Conservation (phyloP, 1,140 invertebrate genomes). For the Brachionus paranguensis region DNA sequence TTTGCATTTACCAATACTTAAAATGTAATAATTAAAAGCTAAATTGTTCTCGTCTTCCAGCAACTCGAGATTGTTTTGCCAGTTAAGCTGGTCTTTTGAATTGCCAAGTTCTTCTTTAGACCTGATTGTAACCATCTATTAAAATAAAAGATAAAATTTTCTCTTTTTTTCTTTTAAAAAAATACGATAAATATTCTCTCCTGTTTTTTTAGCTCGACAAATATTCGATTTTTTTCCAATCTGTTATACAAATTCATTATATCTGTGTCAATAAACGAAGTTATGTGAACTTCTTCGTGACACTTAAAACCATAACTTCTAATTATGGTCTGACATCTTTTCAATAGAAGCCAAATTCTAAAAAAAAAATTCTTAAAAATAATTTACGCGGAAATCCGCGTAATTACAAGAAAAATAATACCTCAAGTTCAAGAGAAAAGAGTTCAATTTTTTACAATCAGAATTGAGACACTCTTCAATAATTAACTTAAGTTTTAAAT, state of each 20-base stretch:
- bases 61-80: neutral
- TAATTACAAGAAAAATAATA: neutral
- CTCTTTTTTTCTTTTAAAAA: neutral
- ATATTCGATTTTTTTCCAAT: conserved; percentile 10
- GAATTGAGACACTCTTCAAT: conserved; percentile 16
- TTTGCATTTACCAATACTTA: conserved; percentile 5
- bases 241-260: neutral
- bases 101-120: neutral
- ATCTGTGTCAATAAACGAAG: neutral
- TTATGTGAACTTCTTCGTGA: neutral
- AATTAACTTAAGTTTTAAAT: neutral
- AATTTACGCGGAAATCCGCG: neutral
- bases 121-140: neutral
- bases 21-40: conserved; percentile 25
- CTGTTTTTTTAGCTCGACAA: conserved; percentile 24
- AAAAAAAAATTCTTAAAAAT: neutral
- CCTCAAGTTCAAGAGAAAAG: conserved; percentile 8
- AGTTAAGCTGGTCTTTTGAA: neutral
- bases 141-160: neutral
- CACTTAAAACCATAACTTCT: conserved; percentile 10
- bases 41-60: neutral
- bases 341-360: conserved; percentile 19
- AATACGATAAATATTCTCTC: conserved; percentile 28
- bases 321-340: conserved; percentile 14
- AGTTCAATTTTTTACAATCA: neutral